These are phyloP conservation scores for Poecilia wingei DNA, from an alignment of 2,797 vertebrate genomes.

Conservation along the genomic window DNA sequence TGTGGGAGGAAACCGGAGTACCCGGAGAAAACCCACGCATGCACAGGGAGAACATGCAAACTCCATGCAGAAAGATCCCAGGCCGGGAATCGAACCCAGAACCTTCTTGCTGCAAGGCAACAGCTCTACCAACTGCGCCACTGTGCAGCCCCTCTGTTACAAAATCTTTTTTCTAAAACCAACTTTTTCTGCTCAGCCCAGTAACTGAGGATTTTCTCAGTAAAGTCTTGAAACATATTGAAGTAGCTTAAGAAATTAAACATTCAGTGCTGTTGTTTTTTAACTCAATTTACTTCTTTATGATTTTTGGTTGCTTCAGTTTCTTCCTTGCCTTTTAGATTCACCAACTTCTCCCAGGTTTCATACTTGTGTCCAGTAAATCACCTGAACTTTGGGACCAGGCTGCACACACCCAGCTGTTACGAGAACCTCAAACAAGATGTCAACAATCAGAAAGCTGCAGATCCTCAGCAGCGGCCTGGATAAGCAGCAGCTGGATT, in stretches of 20 bases:
- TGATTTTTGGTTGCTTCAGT: background rate
- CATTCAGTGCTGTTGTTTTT: background rate
- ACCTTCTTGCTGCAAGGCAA: too few relatives aligned
- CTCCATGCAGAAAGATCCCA: too few relatives aligned
- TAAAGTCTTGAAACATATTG: background rate
- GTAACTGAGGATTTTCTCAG: background rate
- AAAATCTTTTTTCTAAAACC: background rate
- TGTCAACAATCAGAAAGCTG: conserved; percentile 33
- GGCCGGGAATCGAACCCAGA: too few relatives aligned
- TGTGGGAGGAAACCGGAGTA: too few relatives aligned
- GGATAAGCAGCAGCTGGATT: conserved; percentile 45
- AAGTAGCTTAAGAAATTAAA: background rate
- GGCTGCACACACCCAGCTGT: conserved; percentile 55
- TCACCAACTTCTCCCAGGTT: conserved; percentile 28
- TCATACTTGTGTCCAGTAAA: conserved; percentile 47
- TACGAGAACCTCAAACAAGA: conserved; percentile 57
- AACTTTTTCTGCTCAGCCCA: background rate
- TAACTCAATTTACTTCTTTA: background rate
- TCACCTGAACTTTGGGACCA: conserved; percentile 10
- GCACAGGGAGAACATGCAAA: too few relatives aligned
- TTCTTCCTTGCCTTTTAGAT: conserved; percentile 9
- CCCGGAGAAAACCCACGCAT: too few relatives aligned
- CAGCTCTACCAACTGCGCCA: too few relatives aligned
- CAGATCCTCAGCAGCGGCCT: conserved; percentile 26
- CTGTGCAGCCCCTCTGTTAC: too few relatives aligned